Base-by-base conservation (phyloP, 2,113 vertebrate species). In the Cephalopterus ornatus region DNA sequence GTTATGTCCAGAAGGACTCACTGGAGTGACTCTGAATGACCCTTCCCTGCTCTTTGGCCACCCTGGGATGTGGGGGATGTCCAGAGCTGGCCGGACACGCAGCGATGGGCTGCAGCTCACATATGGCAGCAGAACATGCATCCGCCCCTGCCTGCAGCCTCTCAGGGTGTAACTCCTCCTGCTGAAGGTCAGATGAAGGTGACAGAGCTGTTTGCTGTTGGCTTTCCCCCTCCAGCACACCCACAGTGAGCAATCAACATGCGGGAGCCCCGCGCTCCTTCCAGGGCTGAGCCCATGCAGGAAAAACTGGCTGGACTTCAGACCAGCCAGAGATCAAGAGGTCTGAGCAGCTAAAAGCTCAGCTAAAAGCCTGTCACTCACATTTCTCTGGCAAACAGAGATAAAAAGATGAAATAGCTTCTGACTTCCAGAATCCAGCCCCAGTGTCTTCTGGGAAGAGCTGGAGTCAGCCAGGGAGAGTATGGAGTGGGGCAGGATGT, bases 1-100 rank as follows among this genome's bases (percentile, higher is more conserved):
- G 0, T 16, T 16, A 23, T 15, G 42, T 6, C 27, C 66, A 46
- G 39, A 12, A 41, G 61, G 22, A 12, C 22, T 49, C 61, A 1
- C 33, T 46, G 66, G 7, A 19, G 18, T n/a, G 21, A 28, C 39
- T 77, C 81, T 42, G 39, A 50, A 35, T 14, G 76, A 46, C 20
- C 50, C 6, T 50, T 42, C 24, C 21, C 5, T 8, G 22, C 44
- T 62, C 3, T 0, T 14, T 53, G 56, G 76, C 42, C 63, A 47
- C 27, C 8, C 47, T 20, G 44, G 55, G 49, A 73, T 0, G 0
- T 1, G 21, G 13, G 27, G 16, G 28, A 4, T 27, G 67, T 8
- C 20, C 85, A 37, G 41, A 50, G 39, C 19, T 0, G 1, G 26
- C 8, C 0, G 0, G 72, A n/a, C 1, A 5, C 5, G 9, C 39